A percentile compares a stretch with the other conserved stretches of the same genome.
phyloP scores from a whole-genome alignment of 2,888 invertebrate species.

The Dorcus parallelipipedus region DNA sequence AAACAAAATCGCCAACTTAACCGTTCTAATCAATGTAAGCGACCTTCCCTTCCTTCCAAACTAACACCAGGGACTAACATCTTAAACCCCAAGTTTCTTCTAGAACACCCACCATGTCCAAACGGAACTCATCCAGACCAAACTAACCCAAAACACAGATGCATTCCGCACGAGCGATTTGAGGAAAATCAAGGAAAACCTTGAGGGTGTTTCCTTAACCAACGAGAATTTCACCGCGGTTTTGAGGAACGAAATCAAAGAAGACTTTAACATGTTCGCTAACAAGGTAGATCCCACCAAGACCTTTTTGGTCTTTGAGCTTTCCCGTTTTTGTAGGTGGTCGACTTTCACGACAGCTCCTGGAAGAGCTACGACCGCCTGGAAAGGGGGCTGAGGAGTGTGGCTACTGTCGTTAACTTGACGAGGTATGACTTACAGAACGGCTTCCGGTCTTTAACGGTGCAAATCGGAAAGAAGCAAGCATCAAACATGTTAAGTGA shows the following conservation, averaged over 20 bases:
- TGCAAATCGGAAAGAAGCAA: constrained; percentile 37
- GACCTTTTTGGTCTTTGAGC: not conserved
- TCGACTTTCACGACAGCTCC: constrained; percentile 15
- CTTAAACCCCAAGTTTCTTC: too few species aligned
- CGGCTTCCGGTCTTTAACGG: constrained; percentile 37
- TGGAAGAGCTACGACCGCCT: constrained; percentile 24
- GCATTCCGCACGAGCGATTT: not conserved
- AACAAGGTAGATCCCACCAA: constrained; percentile 34
- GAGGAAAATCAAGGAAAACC: not conserved
- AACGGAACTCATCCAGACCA: too few species aligned
- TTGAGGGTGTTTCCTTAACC: constrained; percentile 11
- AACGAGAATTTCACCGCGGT: constrained; percentile 21
- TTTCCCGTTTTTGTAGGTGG: constrained; percentile 7
- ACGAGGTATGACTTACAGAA: constrained; percentile 42
- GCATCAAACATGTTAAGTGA: constrained; percentile 29
- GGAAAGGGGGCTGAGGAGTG: constrained; percentile 26
- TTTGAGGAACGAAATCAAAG: constrained; percentile 34
- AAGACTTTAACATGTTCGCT: constrained; percentile 40
- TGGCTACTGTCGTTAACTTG: constrained; percentile 29
- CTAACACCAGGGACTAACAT: not conserved
- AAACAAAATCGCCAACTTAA: constrained; percentile 34
- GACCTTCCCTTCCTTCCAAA: too few species aligned
- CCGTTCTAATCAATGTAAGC: constrained; percentile 37
- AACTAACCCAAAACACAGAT: too few species aligned
- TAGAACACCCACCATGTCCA: too few species aligned